Evolutionary conservation across 53 echinoderm and acorn worm genomes (phyloP), one percentile per base, ranked within the genome.

Genomic region (Antedon mediterranea): DNA sequence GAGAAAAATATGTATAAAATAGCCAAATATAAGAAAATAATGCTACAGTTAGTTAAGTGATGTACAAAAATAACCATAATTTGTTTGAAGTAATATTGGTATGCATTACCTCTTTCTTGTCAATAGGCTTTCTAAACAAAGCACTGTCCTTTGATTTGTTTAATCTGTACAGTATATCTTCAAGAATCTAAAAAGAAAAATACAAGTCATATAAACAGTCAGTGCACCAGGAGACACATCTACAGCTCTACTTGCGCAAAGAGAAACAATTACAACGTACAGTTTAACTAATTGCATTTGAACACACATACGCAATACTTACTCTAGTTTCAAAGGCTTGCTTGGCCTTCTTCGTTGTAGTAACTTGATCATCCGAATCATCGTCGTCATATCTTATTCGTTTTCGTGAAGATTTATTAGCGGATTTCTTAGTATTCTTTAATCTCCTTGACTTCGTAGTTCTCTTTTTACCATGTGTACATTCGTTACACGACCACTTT

Each of bases 91-190:
- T n/a, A n/a, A n/a, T n/a, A n/a, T n/a, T n/a, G n/a, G n/a, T n/a
- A n/a, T 37, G 11, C 3, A 84, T 81, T 71, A 91, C 91, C 82
- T 91, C 91, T 73, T 83, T 18, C 27, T 74, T 77, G 31, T 81
- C 88, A 7, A 88, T 85, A 27, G 83, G 85, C 32, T 82, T 88
- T 32, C 88, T 82, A 76, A 91, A 77, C 43, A 88, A 81, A n/a
- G 77, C 79, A 71, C 91, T 91, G 32, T 83, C 85, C 28, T 85
- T 77, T 43, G 88, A 87, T 26, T 82, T 76, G 33, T 88, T 42
- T 81, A 91, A 43, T 76, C 85, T 88, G 29, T 82, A 73, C 0
- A 91, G 0, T 26, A 91, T 78, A 37, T 81, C 78, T 30, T 88
- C 91, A 20, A 83, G 85, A 30, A 74, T 80, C 90, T 90, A 77